Evolutionary conservation across 1,140 invertebrate genomes (phyloP), one percentile per base, ranked within the genome.

Genomic region (Sweltsa coloradensis): DNA sequence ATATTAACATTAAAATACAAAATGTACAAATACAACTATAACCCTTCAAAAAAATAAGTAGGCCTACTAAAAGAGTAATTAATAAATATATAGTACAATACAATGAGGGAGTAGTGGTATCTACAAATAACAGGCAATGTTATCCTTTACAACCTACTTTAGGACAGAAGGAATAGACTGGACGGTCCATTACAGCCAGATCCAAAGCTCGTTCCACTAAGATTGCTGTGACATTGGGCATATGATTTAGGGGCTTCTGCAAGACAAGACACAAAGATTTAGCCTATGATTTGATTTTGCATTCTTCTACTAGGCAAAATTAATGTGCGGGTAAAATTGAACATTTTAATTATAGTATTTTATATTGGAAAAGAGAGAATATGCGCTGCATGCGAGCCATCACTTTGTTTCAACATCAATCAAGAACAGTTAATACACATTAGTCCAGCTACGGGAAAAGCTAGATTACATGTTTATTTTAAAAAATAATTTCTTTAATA

Each of bases 121-220:
- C 14, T 31, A 31, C 14, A 14, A 31, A 31, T 31, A 31, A 9
- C 14, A 31, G n/a, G n/a, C 14, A 31, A 9, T 31, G n/a, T 31
- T 7, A 40, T 40, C 9, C n/a, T 40, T 23, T 22, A 26, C 25
- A 2, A 21, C 47, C 47, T 59, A 65, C 63, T 53, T 60, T 62
- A 34, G 50, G 41, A 51, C 57, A 65, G 59, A 65, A 69, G 26
- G 53, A 53, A 43, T 63, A 64, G 23, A 68, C 53, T 37, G 70
- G 61, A 64, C 66, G 69, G 40, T 72, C 70, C 60, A 68, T 64
- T 22, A 53, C 37, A 5, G 63, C 51, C 13, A 71, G 57, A 49
- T 72, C 69, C 18, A 52, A 23, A 18, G 63, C 55, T 16, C 60
- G 60, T 49, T 71, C 68, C 43, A 62, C 61, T 26, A 71, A 62